phyloP scores from a whole-genome alignment of 1,140 invertebrate species.

The Atopsyche davidsoni region DNA sequence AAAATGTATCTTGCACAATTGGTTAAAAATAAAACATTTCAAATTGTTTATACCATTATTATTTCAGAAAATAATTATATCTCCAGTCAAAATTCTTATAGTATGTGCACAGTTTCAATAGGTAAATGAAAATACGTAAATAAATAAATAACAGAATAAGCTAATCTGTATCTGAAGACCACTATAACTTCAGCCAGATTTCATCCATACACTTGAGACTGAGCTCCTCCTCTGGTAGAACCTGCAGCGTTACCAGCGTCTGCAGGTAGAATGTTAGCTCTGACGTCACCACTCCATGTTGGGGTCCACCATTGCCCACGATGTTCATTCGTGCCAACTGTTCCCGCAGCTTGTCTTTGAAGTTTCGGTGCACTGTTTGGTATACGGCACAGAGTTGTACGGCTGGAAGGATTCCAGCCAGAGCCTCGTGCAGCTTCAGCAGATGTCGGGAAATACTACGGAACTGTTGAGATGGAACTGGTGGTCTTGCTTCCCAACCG shows the following conservation, averaged over 20 bases:
- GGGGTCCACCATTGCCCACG: slow-evolving; percentile 89
- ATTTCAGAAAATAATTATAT: too few relatives aligned
- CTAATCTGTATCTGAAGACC: too few relatives aligned
- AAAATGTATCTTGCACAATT: too few relatives aligned
- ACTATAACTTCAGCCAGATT: slow-evolving; percentile 58
- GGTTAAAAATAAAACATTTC: too few relatives aligned
- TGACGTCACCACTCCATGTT: slow-evolving; percentile 91
- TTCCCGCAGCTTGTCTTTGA: slow-evolving; percentile 80
- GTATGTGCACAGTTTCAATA: too few relatives aligned
- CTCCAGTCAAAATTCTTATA: too few relatives aligned
- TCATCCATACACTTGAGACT: slow-evolving; percentile 71
- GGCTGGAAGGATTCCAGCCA: slow-evolving; percentile 70
- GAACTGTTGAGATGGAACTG: slow-evolving; percentile 89
- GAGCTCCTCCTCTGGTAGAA: slow-evolving; percentile 67
- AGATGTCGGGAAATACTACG: slow-evolving; percentile 87
- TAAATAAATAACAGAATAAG: too few relatives aligned
- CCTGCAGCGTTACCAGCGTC: slow-evolving; percentile 78
- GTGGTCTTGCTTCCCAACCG: slow-evolving; percentile 89
- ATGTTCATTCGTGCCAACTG: slow-evolving; percentile 83
- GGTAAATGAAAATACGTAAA: too few relatives aligned
- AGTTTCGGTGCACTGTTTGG: slow-evolving; percentile 75
- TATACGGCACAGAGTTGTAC: slow-evolving; percentile 70
- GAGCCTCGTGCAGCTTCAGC: slow-evolving; percentile 87
- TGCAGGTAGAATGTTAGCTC: slow-evolving; percentile 95
- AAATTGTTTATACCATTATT: too few relatives aligned